Base-by-base conservation (phyloP, 2,797 vertebrate genomes). In the Channa striata region DNA sequence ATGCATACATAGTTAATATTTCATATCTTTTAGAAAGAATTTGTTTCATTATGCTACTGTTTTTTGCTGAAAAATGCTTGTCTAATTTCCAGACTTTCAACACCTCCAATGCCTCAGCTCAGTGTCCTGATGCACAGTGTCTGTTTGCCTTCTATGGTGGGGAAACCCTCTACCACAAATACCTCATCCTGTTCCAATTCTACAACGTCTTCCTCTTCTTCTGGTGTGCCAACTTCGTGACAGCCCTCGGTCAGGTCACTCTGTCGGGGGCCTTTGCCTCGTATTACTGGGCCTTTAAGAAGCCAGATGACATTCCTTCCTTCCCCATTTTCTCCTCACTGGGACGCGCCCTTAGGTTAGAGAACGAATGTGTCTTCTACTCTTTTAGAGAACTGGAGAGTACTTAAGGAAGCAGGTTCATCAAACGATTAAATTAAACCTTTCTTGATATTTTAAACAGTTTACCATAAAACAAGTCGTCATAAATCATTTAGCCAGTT, bases 121-220 rank as follows among this genome's bases (percentile, higher is more conserved):
- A 77, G 74, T 99, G 97, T 84, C 86, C 94, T 0, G 94, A 93
- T 0, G 95, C 96, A 8, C 94, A 94, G 68, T 99, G 98, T 84
- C 89, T 95, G 78, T 99, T 99, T 21, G 96, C 96, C 0, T 97
- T 98, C 92, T 98, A 99, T 0, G 97, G 98, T 0, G 98, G 98
- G 0, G 97, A 99, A 89, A 95, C 95, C 0, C 72, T 93, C 44
- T 99, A 98, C 51, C 97, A 99, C 92, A 94, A 89, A 53, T 97
- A 96, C 70, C 95, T 99, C 67, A 92, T 97, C 68, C 40, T 93
- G 58, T 93, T 99, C 58, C 97, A 99, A 92, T 94, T 99, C 92
- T 99, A 97, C 91, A 99, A 99, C 7, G 75, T 94, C 72, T 98
- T 99, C 93, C 97, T 99, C 86, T 97, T 99, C 90, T 98, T 99